Conservation (phyloP, 2,888 invertebrate genomes). For the Pammene aurita region DNA sequence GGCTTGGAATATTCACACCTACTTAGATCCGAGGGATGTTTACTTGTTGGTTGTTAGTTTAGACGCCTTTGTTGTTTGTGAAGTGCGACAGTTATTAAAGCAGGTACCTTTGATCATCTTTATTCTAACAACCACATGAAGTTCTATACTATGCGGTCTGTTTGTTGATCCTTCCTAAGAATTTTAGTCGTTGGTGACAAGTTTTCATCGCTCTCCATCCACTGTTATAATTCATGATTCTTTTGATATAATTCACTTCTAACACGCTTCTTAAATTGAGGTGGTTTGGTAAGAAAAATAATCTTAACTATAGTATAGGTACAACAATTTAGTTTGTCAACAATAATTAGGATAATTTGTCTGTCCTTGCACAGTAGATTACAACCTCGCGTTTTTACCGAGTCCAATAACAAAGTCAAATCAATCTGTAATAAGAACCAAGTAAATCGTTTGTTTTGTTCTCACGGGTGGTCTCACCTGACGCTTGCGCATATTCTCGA, state of each 20-base stretch:
- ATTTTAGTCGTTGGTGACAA: neutral
- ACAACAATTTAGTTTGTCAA: neutral
- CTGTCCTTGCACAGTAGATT: neutral
- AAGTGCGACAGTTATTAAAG: neutral
- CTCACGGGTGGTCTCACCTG: slow-evolving; percentile 67
- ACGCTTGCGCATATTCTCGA: slow-evolving; percentile 48
- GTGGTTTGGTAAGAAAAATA: too few species aligned
- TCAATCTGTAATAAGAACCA: slow-evolving; percentile 21
- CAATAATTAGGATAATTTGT: slow-evolving; percentile 3
- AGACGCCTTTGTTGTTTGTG: slow-evolving; percentile 17
- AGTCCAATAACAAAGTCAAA: slow-evolving; percentile 10
- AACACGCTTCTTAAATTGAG: too few species aligned
- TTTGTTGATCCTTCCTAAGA: neutral
- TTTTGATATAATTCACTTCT: too few species aligned
- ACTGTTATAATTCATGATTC: too few species aligned
- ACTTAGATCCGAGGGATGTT: slow-evolving; percentile 32
- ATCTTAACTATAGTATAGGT: neutral
- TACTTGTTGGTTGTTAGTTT: slow-evolving; percentile 10
- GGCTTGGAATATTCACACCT: slow-evolving; percentile 40
- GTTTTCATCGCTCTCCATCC: too few species aligned
- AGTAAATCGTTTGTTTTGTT: slow-evolving; percentile 43
- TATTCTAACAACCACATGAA: neutral
- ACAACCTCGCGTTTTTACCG: slow-evolving; percentile 3
- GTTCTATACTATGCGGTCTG: neutral
- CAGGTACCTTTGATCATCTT: neutral